Evolutionary conservation across 2,797 vertebrate genomes (phyloP), one percentile per base, ranked within the genome.

Genomic region (Echiichthys vipera): DNA sequence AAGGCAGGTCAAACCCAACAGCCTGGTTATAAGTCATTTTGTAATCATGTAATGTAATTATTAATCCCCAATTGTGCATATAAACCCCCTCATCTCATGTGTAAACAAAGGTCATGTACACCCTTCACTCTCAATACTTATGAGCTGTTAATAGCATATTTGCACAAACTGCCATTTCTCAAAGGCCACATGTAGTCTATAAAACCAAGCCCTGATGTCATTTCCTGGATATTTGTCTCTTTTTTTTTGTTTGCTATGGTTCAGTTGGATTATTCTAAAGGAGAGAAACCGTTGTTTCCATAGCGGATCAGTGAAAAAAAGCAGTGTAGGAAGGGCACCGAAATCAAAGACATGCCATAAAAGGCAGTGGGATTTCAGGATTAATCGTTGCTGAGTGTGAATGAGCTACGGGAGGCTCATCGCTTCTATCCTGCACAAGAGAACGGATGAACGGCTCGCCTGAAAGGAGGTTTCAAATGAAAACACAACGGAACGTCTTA

Each of bases 141-240:
- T 65, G 49, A 69, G 71, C 68, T 75, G 77, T 66, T 83, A 84
- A 82, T 74, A 65, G 57, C 46, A 25, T 63, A 40, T 71, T 67
- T 71, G 43, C 29, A 74, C 61, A 42, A 49, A 53, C 53, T 50
- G 59, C 46, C 51, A 10, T 57, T 8, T 2, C 3, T 63, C 58
- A 56, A 66, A 64, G 15, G 67, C 65, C n/a, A 47, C 12, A 13
- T 74, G 76, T 61, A 22, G 45, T 29, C 47, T 36, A 20, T 54
- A 72, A 36, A 54, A 30, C 29, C 56, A 58, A n/a, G 43, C 61
- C 29, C 63, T 15, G 20, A 17, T 0, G 7, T 51, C 9, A 13
- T 17, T 46, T 61, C 14, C 36, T 40, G 3, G 56, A 50, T 12
- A 11, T 29, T 53, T 32, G 24, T 64, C 20, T 42, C 2, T 25